Conservation (phyloP, 2,888 invertebrate genomes). For the Drosophila setosimentum region DNA sequence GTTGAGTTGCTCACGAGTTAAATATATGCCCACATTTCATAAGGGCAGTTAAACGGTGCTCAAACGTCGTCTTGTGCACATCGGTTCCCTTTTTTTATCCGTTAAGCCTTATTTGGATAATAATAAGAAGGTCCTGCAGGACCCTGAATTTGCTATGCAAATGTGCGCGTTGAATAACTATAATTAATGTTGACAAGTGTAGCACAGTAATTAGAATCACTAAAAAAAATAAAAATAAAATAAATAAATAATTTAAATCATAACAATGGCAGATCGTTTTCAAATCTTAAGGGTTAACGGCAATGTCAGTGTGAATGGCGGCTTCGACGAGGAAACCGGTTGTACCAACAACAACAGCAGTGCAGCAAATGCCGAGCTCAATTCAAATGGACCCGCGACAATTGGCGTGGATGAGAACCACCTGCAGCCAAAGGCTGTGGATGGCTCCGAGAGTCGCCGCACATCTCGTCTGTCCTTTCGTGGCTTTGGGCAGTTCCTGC, state of each 20-base stretch:
- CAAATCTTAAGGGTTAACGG: conserved; percentile 79
- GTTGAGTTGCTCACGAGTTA: conserved; percentile 38
- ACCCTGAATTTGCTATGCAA: conserved; percentile 13
- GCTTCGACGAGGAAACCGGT: conserved; percentile 56
- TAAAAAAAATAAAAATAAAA: conserved; percentile 7
- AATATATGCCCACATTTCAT: conserved; percentile 61
- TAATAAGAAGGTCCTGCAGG: conserved; percentile 32
- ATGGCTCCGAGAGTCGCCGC: conserved; percentile 60
- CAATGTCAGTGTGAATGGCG: conserved; percentile 56
- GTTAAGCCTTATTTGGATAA: not conserved
- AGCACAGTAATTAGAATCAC: conserved; percentile 7
- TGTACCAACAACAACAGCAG: conserved; percentile 29
- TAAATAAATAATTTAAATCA: conserved; percentile 10
- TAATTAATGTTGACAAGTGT: conserved; percentile 17
- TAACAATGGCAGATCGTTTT: conserved; percentile 80
- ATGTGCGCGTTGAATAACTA: conserved; percentile 21
- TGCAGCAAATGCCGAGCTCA: conserved; percentile 26
- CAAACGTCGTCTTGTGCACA: conserved; percentile 51
- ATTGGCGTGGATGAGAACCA: conserved; percentile 54
- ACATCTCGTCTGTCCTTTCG: conserved; percentile 78
- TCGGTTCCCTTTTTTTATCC: conserved; percentile 27
- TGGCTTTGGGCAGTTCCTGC: conserved; percentile 80
- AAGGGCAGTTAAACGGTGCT: conserved; percentile 60
- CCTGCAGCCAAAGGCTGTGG: conserved; percentile 62
- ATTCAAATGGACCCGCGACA: conserved; percentile 38